Base-by-base conservation (phyloP, 2,113 vertebrate species). In the Gracilinanus agilis region DNA sequence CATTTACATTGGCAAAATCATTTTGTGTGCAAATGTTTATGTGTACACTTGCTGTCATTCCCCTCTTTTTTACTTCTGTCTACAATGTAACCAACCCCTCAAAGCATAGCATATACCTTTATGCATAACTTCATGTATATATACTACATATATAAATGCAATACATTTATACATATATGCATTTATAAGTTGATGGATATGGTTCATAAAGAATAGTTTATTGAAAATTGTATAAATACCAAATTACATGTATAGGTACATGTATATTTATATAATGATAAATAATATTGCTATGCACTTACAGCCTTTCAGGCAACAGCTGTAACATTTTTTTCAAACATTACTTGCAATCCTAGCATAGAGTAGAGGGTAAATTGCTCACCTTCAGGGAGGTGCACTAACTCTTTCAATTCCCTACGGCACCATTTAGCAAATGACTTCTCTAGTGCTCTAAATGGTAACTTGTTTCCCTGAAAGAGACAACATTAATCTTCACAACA, bases 401-500 rank as follows among this genome's bases (percentile, higher is more conserved):
- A 97, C 97, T 96, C 96, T 97, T 96, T 97, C 56, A 93, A 95
- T 40, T 97, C 96, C 94, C 97, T 90, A 49, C 93, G 94, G 96
- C 5, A 56, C 83, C 94, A 96, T 97, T 97, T 96, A 89, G 75
- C 90, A 97, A 98, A 97, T 95, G 92, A 96, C 96, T 96, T 96
- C 95, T 96, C 94, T 93, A 97, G 94, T 94, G 96, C 58, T 98
- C 92, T 95, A 96, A 98, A 95, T 97, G 95, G 67, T 93, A 95
- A 95, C 90, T 97, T 92, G 95, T 92, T 95, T 88, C 92, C 95
- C 94, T 94, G 90, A 95, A 97, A 97, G 96, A 96, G 92, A 91
- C 55, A 49, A 94, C 97, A 97, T 98, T 96, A 97, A 97, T 98
- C 97, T 97, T 96, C 83, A 95, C 89, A 95, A 90, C 23, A 89